Percentiles rank a stretch among this genome's conserved stretches.
Conservation (phyloP, 1,140 invertebrate genomes). For the Saccostrea cuccullata region DNA sequence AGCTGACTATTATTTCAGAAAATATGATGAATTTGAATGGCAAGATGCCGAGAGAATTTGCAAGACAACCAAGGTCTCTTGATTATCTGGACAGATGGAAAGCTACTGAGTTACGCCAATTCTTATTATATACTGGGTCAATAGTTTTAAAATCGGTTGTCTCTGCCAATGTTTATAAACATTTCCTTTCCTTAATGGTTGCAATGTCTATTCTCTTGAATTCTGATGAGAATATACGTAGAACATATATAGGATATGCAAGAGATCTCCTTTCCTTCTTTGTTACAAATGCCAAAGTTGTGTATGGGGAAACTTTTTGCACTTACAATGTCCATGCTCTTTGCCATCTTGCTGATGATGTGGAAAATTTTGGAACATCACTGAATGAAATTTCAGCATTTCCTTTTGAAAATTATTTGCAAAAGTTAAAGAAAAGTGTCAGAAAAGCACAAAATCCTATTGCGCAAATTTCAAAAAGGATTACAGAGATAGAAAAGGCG, state of each 20-base stretch:
- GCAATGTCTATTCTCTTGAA: conserved; percentile 71
- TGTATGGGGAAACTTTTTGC: conserved; percentile 71
- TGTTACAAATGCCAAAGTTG: conserved; percentile 61
- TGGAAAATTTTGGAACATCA: conserved; percentile 70
- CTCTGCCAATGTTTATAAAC: conserved; percentile 73
- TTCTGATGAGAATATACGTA: conserved; percentile 42
- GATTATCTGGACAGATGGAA: conserved; percentile 48
- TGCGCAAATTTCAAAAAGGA: conserved; percentile 68
- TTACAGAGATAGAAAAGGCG: conserved; percentile 57
- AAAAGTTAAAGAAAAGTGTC: conserved; percentile 73
- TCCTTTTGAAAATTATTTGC: conserved; percentile 79
- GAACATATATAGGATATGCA: conserved; percentile 36
- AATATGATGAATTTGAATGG: conserved; percentile 8
- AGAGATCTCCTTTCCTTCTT: conserved; percentile 68
- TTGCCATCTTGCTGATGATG: conserved; percentile 78
- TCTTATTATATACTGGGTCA: conserved; percentile 77
- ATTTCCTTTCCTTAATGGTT: conserved; percentile 76
- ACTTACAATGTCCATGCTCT: conserved; percentile 76
- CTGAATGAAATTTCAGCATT: conserved; percentile 78
- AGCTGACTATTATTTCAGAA: conserved; percentile 18
- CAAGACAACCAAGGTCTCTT: conserved; percentile 32
- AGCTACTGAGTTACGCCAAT: conserved; percentile 45
- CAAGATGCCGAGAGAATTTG: conserved; percentile 51
- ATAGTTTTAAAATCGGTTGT: conserved; percentile 71
- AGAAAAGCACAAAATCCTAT: conserved; percentile 67